Evolutionary conservation across 2,113 vertebrate genomes (phyloP), one percentile per base, ranked within the genome.

Genomic region (Platichthys flesus): DNA sequence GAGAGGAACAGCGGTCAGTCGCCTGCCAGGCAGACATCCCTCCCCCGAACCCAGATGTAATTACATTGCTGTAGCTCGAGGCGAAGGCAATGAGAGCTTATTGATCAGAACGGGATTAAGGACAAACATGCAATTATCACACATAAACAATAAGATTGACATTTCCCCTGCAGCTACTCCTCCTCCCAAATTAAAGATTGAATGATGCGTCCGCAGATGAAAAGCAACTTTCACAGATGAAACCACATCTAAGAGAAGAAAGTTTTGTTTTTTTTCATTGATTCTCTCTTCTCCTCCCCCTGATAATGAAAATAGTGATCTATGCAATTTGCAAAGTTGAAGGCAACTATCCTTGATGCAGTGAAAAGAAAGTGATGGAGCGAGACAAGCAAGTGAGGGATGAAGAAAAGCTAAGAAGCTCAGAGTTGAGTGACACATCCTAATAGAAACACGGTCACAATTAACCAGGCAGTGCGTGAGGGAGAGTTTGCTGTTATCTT

Each of bases 91-190:
- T 76, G 76, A 84, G 67, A 68, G 82, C 60, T 58, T 89, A 90
- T 90, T 79, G 89, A 88, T 93, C 81, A 84, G 56, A 31, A 63
- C 35, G 15, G 60, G 89, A 86, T 91, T 88, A 79, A 81, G 74
- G 75, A 83, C 85, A 84, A 56, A 59, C 72, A 64, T 51, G 52
- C 78, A 78, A 87, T 89, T 78, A 91, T 78, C 81, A 85, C 61
- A 83, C 67, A 80, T 64, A 85, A 74, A 89, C 81, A 78, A 88
- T 49, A 71, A 9, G 18, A 71, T 20, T 85, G 87, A 84, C 85
- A 85, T 85, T 86, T 68, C 23, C 76, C 67, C 76, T 47, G 63
- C 80, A 88, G 85, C 74, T 13, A 16, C 55, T 66, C 24, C 23
- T 66, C 26, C 62, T 52, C n/a, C 35, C 67, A 71, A 90, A 83